Evolutionary conservation across 2,888 invertebrate species (phyloP), one percentile per base, ranked within the genome.

Genomic region (Lasioglossum malachurum): DNA sequence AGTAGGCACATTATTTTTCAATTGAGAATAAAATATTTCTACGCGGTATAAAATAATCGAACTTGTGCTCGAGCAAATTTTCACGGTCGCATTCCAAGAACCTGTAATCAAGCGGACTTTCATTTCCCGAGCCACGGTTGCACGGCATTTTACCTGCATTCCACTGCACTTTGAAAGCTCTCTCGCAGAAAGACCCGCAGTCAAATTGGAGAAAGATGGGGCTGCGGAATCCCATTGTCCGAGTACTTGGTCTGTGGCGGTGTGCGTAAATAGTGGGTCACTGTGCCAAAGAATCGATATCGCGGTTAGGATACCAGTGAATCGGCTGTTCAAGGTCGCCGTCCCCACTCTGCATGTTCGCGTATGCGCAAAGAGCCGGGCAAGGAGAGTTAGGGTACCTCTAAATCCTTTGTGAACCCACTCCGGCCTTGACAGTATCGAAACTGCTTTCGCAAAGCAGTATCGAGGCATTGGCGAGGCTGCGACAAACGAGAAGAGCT

Each of bases 271-370:
- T 12, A 71, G 10, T 5, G 41, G 44, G 72, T 27, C 72, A 38
- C 27, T 12, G 44, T 44, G 38, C 44, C 72, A 27, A 72, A 72
- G 72, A 72, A 44, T 72, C 72, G 44, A 72, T 72, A 72, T n/a
- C 44, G n/a, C 72, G 72, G 38, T 44, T 44, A 44, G 27, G 44
- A 44, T 44, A 16, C 19, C 67, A 4, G 31, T 44, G n/a, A 44
- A 27, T 72, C 27, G 72, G 14, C 5, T 44, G 44, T 72, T 72
- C 72, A 72, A 72, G 72, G 72, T 72, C 72, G n/a, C 2, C 44
- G 16, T 12, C 71, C 72, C 72, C 44, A 44, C 72, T 72, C 44
- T 27, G 44, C 14, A 14, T 71, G 41, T 5, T 7, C 72, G 72
- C n/a, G 72, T 44, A 44, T 72, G 44, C 72, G 72, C 44, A 44